Base-by-base conservation (phyloP, 2,113 vertebrate species). In the Malurus elegans region DNA sequence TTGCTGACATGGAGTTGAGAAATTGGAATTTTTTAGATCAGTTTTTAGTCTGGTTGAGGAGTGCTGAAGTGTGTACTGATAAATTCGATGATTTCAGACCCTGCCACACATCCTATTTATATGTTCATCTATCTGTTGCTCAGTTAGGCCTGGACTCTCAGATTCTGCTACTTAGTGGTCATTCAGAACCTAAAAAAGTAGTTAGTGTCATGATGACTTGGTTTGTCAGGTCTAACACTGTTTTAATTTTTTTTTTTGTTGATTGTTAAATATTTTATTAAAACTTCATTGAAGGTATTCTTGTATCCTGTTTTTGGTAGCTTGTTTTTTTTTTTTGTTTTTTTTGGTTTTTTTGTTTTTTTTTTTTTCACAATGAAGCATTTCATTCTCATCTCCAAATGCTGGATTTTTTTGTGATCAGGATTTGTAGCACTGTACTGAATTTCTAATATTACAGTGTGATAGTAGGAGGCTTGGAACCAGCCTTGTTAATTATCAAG, bases 401-500 rank as follows among this genome's bases (percentile, higher is more conserved):
- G 3, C 0, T 47, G 15, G 26, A 34, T 7, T 62, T 53, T 66
- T 58, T 18, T 80, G 16, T 58, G 18, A 20, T 51, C 5, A 21
- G 24, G 21, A 75, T 72, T 25, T 69, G 19, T 70, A 62, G 8
- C 14, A 28, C 61, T 85, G 51, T 42, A 44, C 11, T 47, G 90
- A 1, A 72, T 56, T 92, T 78, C 51, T 67, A 70, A 58, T 60
- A 29, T 47, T 73, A 32, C 5, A 36, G 7, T 50, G 53, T 61
- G 12, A 69, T 57, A 88, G 40, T 48, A 72, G 62, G 38, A 79
- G 18, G 62, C 12, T 58, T 76, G 32, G 32, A 94, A 79, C 15
- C 14, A 32, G 25, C 20, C 58, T 88, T 50, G 29, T n/a, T 90
- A 94, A 94, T 93, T 97, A 93, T 40, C 38, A 64, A 84, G 79